Conservation (phyloP, 2,797 vertebrate species). For the Melanogrammus aeglefinus region DNA sequence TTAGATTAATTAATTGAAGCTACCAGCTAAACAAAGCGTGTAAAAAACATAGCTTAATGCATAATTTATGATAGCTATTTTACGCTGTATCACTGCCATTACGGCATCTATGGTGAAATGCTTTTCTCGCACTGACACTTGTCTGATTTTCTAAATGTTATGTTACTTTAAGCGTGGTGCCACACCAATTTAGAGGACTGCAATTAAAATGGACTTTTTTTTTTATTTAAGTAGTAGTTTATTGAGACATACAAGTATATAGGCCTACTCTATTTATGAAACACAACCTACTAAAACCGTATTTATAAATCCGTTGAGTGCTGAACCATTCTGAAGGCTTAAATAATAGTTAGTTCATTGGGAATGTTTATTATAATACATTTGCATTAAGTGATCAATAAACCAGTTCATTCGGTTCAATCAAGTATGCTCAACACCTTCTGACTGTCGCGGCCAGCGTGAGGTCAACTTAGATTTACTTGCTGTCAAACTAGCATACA, state of each 20-base stretch:
- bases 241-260: background rate
- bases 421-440: background rate
- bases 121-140: background rate
- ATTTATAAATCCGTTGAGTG: background rate
- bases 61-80: background rate
- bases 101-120: background rate
- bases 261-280: background rate
- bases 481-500: background rate
- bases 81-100: background rate
- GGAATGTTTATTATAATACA: background rate
- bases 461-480: background rate
- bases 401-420: background rate
- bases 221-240: background rate
- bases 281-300: background rate
- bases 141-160: no score
- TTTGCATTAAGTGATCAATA: background rate
- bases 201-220: background rate
- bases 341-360: background rate
- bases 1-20: background rate
- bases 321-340: background rate
- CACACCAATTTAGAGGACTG: no score
- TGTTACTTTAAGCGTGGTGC: no score
- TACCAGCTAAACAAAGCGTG: background rate
- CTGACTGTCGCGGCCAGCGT: background rate
- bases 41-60: background rate